Evolutionary conservation across 2,113 vertebrate species (phyloP).

Genomic region (Numenius arquata): DNA sequence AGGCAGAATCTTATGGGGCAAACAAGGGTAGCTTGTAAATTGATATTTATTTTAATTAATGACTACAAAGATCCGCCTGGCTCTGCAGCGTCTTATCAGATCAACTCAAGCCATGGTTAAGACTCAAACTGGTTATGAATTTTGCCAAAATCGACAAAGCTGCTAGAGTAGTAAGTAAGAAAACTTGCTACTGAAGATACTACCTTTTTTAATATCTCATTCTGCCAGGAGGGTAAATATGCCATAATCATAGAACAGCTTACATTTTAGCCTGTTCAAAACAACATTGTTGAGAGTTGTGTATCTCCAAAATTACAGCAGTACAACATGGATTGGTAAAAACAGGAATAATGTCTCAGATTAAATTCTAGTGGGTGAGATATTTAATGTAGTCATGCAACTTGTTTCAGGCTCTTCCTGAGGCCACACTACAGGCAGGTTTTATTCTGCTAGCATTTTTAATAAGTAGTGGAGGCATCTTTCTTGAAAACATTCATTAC

Average conservation of each 20-base stretch:
- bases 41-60: not conserved
- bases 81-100: not conserved
- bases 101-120: not conserved
- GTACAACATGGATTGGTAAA: not conserved
- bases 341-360: not conserved
- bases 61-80: not conserved
- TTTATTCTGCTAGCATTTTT: not conserved
- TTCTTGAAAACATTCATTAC: not conserved
- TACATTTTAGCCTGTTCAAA: not conserved
- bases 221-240: not conserved
- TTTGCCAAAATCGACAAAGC: not conserved
- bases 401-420: not conserved
- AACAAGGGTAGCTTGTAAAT: not conserved
- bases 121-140: not conserved
- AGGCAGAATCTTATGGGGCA: not conserved
- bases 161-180: not conserved
- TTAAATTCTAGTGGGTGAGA: not conserved
- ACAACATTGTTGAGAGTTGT: not conserved
- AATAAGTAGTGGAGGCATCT: not conserved
- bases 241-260: not conserved
- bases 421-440: not conserved
- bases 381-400: not conserved
- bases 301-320: not conserved
- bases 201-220: not conserved
- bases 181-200: not conserved